Percentiles rank a stretch among this genome's conserved stretches.
These are phyloP conservation scores for Pluvianellus socialis DNA, from an alignment of 2,113 vertebrate species.

Conservation along the genomic window DNA sequence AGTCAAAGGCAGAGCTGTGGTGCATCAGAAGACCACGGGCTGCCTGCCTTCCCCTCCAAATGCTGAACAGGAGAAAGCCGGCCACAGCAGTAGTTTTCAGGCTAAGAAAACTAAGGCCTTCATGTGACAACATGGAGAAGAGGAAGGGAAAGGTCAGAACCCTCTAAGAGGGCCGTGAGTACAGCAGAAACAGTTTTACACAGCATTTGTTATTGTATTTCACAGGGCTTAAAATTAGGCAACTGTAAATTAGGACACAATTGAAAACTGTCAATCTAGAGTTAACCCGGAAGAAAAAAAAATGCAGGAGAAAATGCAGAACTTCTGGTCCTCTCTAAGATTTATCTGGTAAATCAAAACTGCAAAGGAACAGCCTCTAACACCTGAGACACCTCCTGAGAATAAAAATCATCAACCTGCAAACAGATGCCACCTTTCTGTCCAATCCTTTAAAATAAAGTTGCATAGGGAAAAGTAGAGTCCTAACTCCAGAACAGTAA, in stretches of 20 bases:
- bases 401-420: not conserved
- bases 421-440: not conserved
- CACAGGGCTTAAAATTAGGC: not conserved
- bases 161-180: not conserved
- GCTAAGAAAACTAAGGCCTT: not conserved
- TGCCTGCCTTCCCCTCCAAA: not conserved
- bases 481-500: not conserved
- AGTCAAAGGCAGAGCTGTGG: not conserved
- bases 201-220: not conserved
- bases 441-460: not conserved
- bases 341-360: not conserved
- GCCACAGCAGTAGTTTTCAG: not conserved
- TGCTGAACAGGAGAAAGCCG: not conserved
- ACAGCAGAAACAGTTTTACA: not conserved
- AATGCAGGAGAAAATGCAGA: not conserved
- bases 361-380: not conserved
- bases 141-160: not conserved
- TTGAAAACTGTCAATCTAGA: not conserved
- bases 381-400: not conserved
- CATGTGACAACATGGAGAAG: not conserved
- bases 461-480: not conserved
- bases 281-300: not conserved
- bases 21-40: not conserved
- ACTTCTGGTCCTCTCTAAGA: not conserved
- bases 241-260: not conserved